Percentiles rank a stretch among this genome's conserved stretches.
phyloP scores from a whole-genome alignment of 2,888 invertebrate genomes.

The Cabera pusaria region DNA sequence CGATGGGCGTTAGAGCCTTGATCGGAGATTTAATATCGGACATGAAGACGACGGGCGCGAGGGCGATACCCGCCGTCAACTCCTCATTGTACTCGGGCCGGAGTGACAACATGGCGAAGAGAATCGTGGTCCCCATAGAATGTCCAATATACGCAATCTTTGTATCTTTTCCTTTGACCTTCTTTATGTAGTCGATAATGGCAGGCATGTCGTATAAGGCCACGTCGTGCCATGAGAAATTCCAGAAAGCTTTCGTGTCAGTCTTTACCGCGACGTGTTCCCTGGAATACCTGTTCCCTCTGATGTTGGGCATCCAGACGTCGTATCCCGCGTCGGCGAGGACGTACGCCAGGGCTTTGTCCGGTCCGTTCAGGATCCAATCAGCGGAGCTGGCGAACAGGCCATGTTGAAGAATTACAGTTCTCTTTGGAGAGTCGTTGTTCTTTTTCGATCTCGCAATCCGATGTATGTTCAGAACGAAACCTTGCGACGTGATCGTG shows the following conservation, averaged over 20 bases:
- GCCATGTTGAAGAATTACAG: constrained; percentile 91
- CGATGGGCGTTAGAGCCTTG: constrained; percentile 85
- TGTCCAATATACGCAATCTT: constrained; percentile 91
- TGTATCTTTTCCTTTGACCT: constrained; percentile 51
- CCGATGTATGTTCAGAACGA: constrained; percentile 90
- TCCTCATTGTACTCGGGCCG: constrained; percentile 86
- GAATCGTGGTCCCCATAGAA: constrained; percentile 94
- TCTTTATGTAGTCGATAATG: constrained; percentile 86
- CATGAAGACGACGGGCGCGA: constrained; percentile 88
- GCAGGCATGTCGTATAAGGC: constrained; percentile 94
- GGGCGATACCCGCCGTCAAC: constrained; percentile 85
- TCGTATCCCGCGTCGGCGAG: constrained; percentile 88
- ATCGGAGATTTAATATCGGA: constrained; percentile 86
- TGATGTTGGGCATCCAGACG: constrained; percentile 92
- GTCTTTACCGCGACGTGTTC: constrained; percentile 83
- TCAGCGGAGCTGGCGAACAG: constrained; percentile 89
- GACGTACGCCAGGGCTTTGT: constrained; percentile 86
- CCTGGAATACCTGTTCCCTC: constrained; percentile 90
- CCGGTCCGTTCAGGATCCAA: constrained; percentile 89
- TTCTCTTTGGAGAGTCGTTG: constrained; percentile 44
- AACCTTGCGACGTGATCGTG: constrained; percentile 90
- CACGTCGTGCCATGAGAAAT: constrained; percentile 94
- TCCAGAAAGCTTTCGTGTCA: constrained; percentile 87
- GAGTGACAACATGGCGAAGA: constrained; percentile 87
- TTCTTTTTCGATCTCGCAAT: constrained; percentile 84